Base-by-base conservation (phyloP, 1,140 invertebrate genomes). In the Pogonognathellus flavescens region DNA sequence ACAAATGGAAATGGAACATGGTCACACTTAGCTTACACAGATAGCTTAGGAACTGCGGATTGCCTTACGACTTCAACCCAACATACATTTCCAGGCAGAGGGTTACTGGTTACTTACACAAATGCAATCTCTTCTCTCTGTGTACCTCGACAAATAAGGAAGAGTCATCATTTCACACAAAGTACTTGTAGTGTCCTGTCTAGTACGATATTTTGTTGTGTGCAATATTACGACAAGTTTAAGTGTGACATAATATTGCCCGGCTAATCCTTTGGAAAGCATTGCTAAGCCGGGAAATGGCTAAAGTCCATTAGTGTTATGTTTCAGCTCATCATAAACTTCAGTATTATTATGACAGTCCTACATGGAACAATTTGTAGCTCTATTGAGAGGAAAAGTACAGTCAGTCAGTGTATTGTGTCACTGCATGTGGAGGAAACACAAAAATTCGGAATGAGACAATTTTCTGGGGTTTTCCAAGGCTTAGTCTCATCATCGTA, bases 301-400 rank as follows among this genome's bases (percentile, higher is more conserved):
- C 41, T 76, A 41, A 76, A 76, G 70, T 76, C 70, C 70, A 76
- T 76, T 76, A 76, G 31, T 76, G 70, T 76, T 76, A 76, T 76
- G 70, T 76, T 76, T 76, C 41, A 50, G 70, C 70, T 41, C 31
- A 76, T 76, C 70, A 31, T 76, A 76, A 76, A 76, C 25, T 76
- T 76, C 25, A 76, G 31, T 50, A 31, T 76, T 76, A 76, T 76
- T 76, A 76, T 76, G 70, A 76, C 70, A 76, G 31, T 41, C 31
- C 31, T 49, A 18, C 31, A 41, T 16, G 6, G n/a, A 22, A 55
- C 80, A 81, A 50, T 81, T 53, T 81, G 50, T 57, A 52, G 20
- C 50, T 80, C 70, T 72, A n/a, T 41, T 41, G 2, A 41, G 31
- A 41, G 31, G 6, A 41, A 41, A 41, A 41, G 31, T 41, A 41